Base-by-base conservation (phyloP, 1,140 invertebrate species). In the Diprion similis region DNA sequence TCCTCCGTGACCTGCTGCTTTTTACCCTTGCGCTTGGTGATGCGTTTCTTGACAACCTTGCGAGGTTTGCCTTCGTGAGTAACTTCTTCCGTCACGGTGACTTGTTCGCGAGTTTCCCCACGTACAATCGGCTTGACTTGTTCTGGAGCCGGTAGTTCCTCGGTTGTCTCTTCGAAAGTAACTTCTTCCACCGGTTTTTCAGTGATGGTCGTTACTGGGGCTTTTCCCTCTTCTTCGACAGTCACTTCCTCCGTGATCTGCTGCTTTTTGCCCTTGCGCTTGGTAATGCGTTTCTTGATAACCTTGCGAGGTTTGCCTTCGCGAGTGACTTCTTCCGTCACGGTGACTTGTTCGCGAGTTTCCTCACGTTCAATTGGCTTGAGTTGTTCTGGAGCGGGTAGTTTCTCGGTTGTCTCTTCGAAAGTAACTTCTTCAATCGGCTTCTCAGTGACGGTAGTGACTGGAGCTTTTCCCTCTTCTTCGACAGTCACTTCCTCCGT, bases 401-500 rank as follows among this genome's bases (percentile, higher is more conserved):
- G 71, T 48, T 74, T 66, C 72, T 78, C 77, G n/a, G 80, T 78
- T 51, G 81, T 80, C 73, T 83, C 75, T 51, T 81, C 76, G 48
- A 80, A 78, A 65, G 81, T 80, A 66, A 82, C 70, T 78, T 84
- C 81, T 59, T 75, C 24, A 11, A 66, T 45, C 11, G 69, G 15
- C 69, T 64, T 75, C 78, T 71, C 15, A 70, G 76, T 48, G 71
- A 75, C 19, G 10, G 48, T 48, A 64, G 24, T 78, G 65, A 74
- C 74, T 76, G 85, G 77, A 71, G 78, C 66, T 72, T 80, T 78
- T 0, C 77, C 80, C 70, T 79, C 76, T 73, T 84, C 80, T 45
- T 83, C 79, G 46, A 89, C 78, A 24, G 88, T 89, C 11, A 85
- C 83, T 59, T 87, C 87, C 82, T 90, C 87, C 8, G 87, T 89